These are phyloP conservation scores for Sinella curviseta DNA, from an alignment of 1,140 invertebrate genomes.

Conservation along the genomic window DNA sequence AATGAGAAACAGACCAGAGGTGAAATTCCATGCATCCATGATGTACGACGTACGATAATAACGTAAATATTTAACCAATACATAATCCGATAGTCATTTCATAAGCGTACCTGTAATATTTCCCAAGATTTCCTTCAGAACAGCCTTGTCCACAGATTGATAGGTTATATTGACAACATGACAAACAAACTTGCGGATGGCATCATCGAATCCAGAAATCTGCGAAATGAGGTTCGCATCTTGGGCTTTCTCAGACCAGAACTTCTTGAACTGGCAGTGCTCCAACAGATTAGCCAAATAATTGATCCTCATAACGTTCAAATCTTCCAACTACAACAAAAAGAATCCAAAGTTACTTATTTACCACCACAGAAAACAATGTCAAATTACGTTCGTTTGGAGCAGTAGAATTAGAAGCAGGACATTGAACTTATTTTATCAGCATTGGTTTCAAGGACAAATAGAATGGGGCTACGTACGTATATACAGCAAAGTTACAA, in stretches of 20 bases:
- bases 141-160: constrained; percentile 83
- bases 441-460: too few species aligned
- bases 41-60: too few species aligned
- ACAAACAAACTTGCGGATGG: constrained; percentile 94
- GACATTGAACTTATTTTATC: constrained; percentile 60
- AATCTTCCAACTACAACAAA: constrained; percentile 72
- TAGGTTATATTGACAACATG: constrained; percentile 96
- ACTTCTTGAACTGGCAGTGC: constrained; percentile 83
- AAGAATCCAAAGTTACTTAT: too few species aligned
- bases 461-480: too few species aligned
- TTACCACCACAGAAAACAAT: not conserved
- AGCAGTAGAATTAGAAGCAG: constrained; percentile 92
- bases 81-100: not conserved
- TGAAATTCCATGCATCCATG: constrained; percentile 25
- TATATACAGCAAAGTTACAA: too few species aligned
- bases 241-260: constrained; percentile 45
- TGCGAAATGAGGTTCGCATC: constrained; percentile 70
- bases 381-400: constrained; percentile 70
- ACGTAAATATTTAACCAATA: not conserved
- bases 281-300: constrained; percentile 87
- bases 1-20: constrained; percentile 40
- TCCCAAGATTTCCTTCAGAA: constrained; percentile 80
- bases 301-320: constrained; percentile 81
- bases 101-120: constrained; percentile 64
- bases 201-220: constrained; percentile 91